Conservation (phyloP, 2,113 vertebrate species). For the Phaethornis superciliosus region DNA sequence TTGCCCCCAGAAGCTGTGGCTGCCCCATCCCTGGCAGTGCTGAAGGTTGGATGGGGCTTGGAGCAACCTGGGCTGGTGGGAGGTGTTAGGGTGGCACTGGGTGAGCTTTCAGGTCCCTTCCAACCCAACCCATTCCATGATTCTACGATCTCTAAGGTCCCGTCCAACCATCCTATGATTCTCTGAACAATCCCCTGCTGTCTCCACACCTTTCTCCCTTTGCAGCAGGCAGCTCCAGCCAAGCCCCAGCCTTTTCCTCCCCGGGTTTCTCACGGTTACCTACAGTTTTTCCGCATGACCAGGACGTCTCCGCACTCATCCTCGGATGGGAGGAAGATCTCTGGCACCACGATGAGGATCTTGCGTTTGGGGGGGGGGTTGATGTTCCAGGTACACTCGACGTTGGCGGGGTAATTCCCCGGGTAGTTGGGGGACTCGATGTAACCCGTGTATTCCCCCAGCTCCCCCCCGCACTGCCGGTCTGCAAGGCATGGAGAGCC, state of each 20-base stretch:
- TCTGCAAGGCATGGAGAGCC: conserved; percentile 72
- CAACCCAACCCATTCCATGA: too few species aligned
- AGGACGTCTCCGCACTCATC: conserved; percentile 96
- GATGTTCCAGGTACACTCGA: conserved; percentile 98
- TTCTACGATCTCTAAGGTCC: too few species aligned
- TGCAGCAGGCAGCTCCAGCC: background rate
- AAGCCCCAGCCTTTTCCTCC: background rate
- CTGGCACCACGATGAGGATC: conserved; percentile 96
- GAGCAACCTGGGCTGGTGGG: too few species aligned
- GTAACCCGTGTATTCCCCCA: conserved; percentile 95
- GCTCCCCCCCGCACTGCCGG: conserved; percentile 93
- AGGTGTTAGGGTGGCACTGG: too few species aligned
- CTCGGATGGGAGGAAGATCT: conserved; percentile 97
- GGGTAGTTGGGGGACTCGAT: conserved; percentile 99
- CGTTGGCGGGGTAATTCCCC: conserved; percentile 93
- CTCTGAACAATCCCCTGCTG: background rate
- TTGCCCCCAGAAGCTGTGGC: too few species aligned
- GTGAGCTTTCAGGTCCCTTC: too few species aligned
- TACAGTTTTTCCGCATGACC: conserved; percentile 99
- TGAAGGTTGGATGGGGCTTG: too few species aligned
- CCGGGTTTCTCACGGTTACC: conserved; percentile 63
- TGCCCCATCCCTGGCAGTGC: too few species aligned
- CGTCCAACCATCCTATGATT: too few species aligned
- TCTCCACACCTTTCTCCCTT: fast-evolving
- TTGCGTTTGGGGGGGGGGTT: conserved; percentile 97